phyloP scores from a whole-genome alignment of 2,797 vertebrate species.

The Taenioides sp. region DNA sequence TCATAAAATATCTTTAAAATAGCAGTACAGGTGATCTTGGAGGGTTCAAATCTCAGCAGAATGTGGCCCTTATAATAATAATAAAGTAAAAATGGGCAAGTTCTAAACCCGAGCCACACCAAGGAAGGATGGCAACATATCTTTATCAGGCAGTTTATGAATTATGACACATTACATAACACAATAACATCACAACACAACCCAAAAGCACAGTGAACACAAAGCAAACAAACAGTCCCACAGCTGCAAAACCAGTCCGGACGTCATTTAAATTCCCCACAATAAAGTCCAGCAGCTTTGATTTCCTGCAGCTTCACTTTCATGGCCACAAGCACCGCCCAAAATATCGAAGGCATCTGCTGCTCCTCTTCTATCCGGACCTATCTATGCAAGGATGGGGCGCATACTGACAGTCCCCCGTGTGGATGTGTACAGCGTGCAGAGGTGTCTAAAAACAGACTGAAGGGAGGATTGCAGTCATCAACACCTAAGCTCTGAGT shows the following conservation, averaged over 20 bases:
- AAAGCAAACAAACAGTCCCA: neutral
- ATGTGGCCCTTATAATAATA: too few relatives aligned
- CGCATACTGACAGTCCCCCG: conserved; percentile 52
- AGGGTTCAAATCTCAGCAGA: too few relatives aligned
- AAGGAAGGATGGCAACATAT: too few relatives aligned
- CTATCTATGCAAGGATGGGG: neutral
- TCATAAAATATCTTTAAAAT: too few relatives aligned
- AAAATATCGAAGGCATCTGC: conserved; percentile 39
- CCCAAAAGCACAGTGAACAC: neutral
- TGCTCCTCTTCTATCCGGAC: conserved; percentile 21
- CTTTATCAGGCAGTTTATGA: too few relatives aligned
- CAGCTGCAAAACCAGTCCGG: neutral
- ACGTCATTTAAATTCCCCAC: neutral
- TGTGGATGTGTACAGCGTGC: conserved; percentile 25
- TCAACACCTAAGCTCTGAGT: conserved; percentile 77
- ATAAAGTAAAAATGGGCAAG: too few relatives aligned
- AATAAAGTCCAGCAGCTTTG: conserved; percentile 2
- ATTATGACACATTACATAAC: neutral
- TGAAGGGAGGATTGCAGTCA: conserved; percentile 74
- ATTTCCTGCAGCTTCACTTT: neutral
- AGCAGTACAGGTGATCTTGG: too few relatives aligned
- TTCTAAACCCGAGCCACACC: too few relatives aligned
- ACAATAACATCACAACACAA: too few relatives aligned
- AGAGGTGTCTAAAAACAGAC: conserved; percentile 74
- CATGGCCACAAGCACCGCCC: conserved; percentile 25